Evolutionary conservation across 1,140 invertebrate genomes (phyloP).

Genomic region (Wasmannia auropunctata): DNA sequence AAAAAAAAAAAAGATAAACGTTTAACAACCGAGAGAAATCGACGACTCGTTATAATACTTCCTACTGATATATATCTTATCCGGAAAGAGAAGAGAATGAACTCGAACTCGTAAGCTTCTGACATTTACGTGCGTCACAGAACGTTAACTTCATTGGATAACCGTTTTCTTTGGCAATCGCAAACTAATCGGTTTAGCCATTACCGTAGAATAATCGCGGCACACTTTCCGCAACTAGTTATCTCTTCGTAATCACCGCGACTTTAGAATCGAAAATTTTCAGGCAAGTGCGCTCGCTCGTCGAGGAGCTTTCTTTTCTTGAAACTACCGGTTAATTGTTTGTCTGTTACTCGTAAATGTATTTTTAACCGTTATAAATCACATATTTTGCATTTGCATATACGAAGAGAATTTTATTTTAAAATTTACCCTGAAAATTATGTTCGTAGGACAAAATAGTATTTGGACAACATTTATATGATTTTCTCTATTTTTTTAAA

Average conservation of each 20-base stretch:
- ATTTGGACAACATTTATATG: too few species aligned
- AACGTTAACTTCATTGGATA: conserved; percentile 57
- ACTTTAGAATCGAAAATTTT: conserved; percentile 54
- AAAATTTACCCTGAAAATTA: too few species aligned
- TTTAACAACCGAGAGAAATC: background rate
- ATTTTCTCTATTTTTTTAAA: too few species aligned
- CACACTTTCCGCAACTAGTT: conserved; percentile 35
- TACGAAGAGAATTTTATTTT: too few species aligned
- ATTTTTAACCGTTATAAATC: background rate
- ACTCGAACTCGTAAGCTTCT: background rate
- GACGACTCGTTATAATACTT: background rate
- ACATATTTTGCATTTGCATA: background rate
- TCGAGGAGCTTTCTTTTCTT: conserved; percentile 34
- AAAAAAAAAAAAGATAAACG: background rate
- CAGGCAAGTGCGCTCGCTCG: background rate
- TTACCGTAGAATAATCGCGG: conserved; percentile 25
- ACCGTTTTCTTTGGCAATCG: conserved; percentile 49
- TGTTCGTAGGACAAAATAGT: too few species aligned
- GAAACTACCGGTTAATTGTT: conserved; percentile 13
- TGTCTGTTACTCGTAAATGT: background rate
- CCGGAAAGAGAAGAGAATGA: background rate
- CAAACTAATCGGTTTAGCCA: conserved; percentile 58
- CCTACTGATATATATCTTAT: too few species aligned
- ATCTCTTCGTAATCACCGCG: conserved; percentile 35
- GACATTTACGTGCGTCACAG: conserved; percentile 37